Evolutionary conservation across 2,797 vertebrate species (phyloP).

Genomic region (Mico argentatus): DNA sequence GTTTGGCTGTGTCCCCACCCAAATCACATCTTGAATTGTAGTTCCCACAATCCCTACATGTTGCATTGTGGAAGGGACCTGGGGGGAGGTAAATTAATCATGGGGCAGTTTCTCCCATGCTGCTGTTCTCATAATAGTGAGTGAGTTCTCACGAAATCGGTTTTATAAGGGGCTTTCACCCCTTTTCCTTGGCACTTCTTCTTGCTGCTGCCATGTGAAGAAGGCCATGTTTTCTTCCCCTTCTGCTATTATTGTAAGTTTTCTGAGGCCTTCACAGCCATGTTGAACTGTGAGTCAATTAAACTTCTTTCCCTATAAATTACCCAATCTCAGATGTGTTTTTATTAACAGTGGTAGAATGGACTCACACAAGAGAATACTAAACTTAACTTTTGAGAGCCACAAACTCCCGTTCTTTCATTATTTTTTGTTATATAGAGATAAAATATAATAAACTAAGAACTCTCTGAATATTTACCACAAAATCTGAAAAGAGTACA

Average conservation of each 20-base stretch:
- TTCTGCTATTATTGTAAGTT: not conserved
- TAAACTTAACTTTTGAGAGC: not conserved
- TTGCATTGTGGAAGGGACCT: not conserved
- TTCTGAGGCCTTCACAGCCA: not conserved
- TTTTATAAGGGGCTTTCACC: not conserved
- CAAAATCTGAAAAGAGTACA: not conserved
- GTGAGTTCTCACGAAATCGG: not conserved
- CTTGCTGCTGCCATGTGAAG: not conserved
- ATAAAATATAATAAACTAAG: slow-evolving; percentile 8
- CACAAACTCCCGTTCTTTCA: not conserved
- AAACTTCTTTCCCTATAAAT: not conserved
- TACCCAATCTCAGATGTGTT: not conserved
- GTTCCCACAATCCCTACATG: not conserved
- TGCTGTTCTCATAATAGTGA: not conserved
- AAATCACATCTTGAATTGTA: not conserved
- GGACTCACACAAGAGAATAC: not conserved
- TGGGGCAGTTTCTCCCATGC: not conserved
- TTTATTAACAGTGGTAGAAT: not conserved
- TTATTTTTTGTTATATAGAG: not conserved
- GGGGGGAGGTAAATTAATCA: not conserved
- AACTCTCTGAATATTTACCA: slow-evolving; percentile 10
- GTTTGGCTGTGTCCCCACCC: not conserved
- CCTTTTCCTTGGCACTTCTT: not conserved
- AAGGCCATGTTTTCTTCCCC: not conserved
- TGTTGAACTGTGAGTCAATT: not conserved